phyloP scores from a whole-genome alignment of 2,113 vertebrate genomes.

The Hemiprocne comata region DNA sequence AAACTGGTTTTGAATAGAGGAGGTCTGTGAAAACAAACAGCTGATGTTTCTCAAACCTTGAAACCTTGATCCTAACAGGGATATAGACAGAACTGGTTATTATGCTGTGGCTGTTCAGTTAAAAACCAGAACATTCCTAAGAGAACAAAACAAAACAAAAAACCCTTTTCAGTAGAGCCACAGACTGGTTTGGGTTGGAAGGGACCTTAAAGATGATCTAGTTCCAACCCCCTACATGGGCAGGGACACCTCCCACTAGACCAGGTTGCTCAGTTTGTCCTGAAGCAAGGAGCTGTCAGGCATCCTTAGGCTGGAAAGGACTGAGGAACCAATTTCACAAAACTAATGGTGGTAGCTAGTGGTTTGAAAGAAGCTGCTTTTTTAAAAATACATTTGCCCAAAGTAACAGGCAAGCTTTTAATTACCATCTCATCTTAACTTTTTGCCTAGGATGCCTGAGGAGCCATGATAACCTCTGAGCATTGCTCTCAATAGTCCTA shows the following conservation, averaged over 20 bases:
- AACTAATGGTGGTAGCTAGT: background rate
- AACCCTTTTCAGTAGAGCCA: no score
- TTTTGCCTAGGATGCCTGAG: background rate
- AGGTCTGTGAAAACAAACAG: background rate
- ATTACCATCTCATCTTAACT: background rate
- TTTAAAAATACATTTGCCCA: background rate
- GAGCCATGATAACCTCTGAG: background rate
- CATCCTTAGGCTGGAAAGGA: background rate
- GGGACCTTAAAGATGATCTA: no score
- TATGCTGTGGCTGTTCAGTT: background rate
- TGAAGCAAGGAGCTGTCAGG: background rate
- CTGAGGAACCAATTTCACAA: background rate
- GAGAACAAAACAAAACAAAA: background rate
- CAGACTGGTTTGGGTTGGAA: no score
- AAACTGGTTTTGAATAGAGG: background rate
- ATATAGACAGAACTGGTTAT: background rate
- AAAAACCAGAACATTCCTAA: background rate
- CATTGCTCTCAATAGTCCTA: background rate
- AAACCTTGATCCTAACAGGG: background rate
- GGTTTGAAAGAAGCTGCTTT: background rate
- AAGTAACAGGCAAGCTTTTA: background rate
- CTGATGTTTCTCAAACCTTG: background rate
- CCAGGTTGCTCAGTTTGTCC: background rate
- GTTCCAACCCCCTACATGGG: no score
- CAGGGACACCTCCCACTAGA: no score